phyloP scores from a whole-genome alignment of 2,113 vertebrate species.

The Misgurnus anguillicaudatus region DNA sequence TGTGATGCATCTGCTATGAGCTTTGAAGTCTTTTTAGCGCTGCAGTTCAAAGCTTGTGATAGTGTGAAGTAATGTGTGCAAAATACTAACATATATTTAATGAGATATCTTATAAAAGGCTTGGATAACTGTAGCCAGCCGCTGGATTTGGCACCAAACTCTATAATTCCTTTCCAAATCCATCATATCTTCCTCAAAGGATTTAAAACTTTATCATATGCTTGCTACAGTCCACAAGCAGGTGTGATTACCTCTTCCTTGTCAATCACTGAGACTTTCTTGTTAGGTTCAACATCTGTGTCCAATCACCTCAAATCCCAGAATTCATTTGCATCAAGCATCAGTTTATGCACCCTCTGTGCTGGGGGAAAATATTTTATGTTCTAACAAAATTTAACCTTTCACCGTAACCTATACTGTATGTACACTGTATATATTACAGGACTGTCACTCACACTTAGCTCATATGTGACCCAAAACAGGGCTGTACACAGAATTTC shows the following conservation, averaged over 20 bases:
- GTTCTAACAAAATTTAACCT: conserved; percentile 20
- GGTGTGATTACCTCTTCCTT: conserved; percentile 2
- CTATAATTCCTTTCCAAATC: not conserved
- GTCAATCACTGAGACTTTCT: conserved; percentile 3
- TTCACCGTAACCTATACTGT: conserved; percentile 11
- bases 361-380: conserved; percentile 1
- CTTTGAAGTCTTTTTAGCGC: not conserved
- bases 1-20: not conserved
- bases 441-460: conserved; percentile 7
- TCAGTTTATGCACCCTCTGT: not conserved
- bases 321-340: not conserved
- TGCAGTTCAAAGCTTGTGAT: not conserved
- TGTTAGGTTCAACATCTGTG: conserved; percentile 12
- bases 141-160: conserved; percentile 25
- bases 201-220: conserved; percentile 13
- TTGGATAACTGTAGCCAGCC: conserved; percentile 22
- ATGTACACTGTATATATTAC: conserved; percentile 18
- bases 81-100: conserved; percentile 34
- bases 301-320: not conserved
- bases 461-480: not conserved
- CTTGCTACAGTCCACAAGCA: conserved; percentile 3
- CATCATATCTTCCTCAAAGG: conserved; percentile 20
- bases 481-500: too few species aligned
- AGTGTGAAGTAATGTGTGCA: conserved; percentile 13
- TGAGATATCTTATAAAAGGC: conserved; percentile 23